A percentile compares a stretch with the other conserved stretches of the same genome.
These are phyloP conservation scores for Drosophila ogumai DNA, from an alignment of 1,140 invertebrate genomes.

Conservation along the genomic window DNA sequence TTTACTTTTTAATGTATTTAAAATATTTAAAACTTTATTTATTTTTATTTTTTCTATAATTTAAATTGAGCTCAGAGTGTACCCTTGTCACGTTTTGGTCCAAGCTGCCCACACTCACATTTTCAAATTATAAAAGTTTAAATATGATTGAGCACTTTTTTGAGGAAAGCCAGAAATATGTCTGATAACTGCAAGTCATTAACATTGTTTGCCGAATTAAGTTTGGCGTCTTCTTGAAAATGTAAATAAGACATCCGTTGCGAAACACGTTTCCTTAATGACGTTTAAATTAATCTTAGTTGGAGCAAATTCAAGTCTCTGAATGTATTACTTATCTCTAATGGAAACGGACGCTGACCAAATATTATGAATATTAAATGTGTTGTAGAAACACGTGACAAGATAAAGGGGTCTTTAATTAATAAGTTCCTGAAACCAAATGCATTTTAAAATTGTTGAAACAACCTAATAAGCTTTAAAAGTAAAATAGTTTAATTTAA, in stretches of 20 bases:
- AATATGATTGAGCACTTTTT: slow-evolving; percentile 10
- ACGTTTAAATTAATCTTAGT: slow-evolving; percentile 20
- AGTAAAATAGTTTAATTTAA: background rate
- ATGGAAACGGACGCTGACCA: background rate
- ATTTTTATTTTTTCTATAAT: no score
- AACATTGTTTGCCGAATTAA: background rate
- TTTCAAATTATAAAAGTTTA: background rate
- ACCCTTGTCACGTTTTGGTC: background rate
- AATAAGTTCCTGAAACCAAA: background rate
- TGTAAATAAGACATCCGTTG: slow-evolving; percentile 13
- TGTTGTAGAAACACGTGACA: background rate
- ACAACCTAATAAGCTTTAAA: background rate
- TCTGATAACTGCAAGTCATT: slow-evolving; percentile 1
- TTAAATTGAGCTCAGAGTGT: background rate
- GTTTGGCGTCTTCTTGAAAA: background rate
- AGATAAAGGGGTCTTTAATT: slow-evolving; percentile 16
- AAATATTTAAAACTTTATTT: background rate
- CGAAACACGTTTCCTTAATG: slow-evolving; percentile 24
- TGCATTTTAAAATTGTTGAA: background rate
- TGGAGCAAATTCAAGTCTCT: slow-evolving; percentile 9
- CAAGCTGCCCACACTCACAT: slow-evolving; percentile 1
- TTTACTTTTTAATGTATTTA: background rate
- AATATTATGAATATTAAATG: slow-evolving; percentile 21
- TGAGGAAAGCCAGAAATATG: background rate
- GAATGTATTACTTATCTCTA: slow-evolving; percentile 11